A percentile compares a stretch with the other conserved stretches of the same genome.
Evolutionary conservation across 2,113 vertebrate genomes (phyloP).

Genomic region (Glaucidium brasilianum): DNA sequence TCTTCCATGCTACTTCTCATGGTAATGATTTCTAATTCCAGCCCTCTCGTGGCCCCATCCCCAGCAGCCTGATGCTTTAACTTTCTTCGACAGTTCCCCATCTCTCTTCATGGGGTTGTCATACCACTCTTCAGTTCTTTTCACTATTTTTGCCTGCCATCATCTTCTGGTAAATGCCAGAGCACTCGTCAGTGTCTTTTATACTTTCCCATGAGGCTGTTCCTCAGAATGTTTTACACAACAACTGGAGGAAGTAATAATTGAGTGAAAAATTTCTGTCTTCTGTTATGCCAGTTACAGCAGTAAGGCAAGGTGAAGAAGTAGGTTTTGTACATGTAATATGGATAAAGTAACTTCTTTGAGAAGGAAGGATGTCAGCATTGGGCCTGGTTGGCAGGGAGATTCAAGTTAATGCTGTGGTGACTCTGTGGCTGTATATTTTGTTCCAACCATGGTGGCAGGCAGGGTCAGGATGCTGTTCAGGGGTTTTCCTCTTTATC

Average conservation of each 20-base stretch:
- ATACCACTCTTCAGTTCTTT: neutral
- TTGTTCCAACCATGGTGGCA: neutral
- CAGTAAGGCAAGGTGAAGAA: neutral
- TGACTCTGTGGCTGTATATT: neutral
- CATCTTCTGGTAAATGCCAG: neutral
- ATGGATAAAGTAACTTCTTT: neutral
- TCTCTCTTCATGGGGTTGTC: neutral
- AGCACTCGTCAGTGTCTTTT: neutral
- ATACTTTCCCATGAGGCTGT: neutral
- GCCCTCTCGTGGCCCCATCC: too few relatives aligned
- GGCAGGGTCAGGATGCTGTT: neutral
- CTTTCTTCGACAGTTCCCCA: neutral
- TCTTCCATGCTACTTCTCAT: neutral
- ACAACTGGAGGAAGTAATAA: neutral
- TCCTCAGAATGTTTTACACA: neutral
- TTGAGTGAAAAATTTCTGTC: neutral
- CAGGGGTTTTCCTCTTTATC: neutral
- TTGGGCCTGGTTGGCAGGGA: neutral
- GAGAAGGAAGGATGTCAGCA: neutral
- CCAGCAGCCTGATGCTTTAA: neutral
- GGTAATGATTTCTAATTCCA: neutral
- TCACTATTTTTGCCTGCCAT: neutral
- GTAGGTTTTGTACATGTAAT: neutral
- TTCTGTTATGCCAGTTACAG: neutral
- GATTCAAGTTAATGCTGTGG: accelerated